These are phyloP conservation scores for Melipona beecheii DNA, from an alignment of 2,888 invertebrate genomes.

Conservation along the genomic window DNA sequence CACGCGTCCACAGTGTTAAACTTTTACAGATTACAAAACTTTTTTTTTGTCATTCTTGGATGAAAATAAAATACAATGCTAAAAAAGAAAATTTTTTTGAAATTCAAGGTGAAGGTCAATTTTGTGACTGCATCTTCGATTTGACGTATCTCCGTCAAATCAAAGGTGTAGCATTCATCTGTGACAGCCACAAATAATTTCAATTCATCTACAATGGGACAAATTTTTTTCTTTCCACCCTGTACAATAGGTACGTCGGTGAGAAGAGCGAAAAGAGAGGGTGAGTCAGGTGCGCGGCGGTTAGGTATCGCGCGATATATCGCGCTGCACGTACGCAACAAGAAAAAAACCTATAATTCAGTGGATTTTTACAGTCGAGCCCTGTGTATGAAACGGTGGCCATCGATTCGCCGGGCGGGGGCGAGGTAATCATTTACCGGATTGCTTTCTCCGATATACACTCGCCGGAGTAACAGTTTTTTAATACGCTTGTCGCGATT, in stretches of 20 bases:
- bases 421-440: constrained; percentile 56
- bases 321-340: constrained; percentile 28
- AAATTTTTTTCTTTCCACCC: no score
- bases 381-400: constrained; percentile 39
- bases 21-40: no score
- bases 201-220: no score
- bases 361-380: constrained; percentile 57
- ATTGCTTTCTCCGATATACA: constrained; percentile 31
- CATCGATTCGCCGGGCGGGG: constrained; percentile 42
- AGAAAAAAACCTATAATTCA: constrained; percentile 53
- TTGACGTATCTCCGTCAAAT: no score
- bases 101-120: no score
- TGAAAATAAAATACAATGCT: no score
- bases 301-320: constrained; percentile 40
- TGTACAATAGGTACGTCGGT: neutral
- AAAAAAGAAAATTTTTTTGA: no score
- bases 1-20: no score
- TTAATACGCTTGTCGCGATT: constrained; percentile 31
- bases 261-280: neutral
- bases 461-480: constrained; percentile 21
- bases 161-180: no score
- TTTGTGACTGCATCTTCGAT: no score
- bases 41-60: no score
- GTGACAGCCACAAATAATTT: no score
- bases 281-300: constrained; percentile 20